A percentile compares a stretch with the other conserved stretches of the same genome.
phyloP scores from a whole-genome alignment of 2,113 vertebrate species.

The Calidris pugnax region DNA sequence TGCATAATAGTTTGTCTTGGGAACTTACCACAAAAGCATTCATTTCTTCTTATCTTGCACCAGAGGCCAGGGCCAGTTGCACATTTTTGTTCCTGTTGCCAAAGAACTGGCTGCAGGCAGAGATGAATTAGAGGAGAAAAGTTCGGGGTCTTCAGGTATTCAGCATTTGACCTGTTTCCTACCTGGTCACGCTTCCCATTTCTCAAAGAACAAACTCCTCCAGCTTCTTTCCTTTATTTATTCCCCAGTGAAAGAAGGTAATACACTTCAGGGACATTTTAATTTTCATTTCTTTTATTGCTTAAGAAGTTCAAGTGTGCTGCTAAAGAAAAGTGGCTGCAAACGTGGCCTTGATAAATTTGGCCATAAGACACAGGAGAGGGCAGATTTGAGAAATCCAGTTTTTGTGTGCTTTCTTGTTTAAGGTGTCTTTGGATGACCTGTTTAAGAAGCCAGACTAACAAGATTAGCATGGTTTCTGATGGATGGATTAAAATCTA shows the following conservation, averaged over 20 bases:
- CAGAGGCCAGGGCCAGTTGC: constrained; percentile 16
- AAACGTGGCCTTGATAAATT: background rate
- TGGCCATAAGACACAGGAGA: background rate
- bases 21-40: constrained; percentile 1
- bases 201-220: background rate
- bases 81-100: background rate
- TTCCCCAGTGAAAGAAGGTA: background rate
- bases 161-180: background rate
- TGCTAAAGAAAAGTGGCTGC: background rate
- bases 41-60: constrained; percentile 35
- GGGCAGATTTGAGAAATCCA: background rate
- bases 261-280: background rate
- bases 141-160: background rate
- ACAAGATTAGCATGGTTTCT: background rate
- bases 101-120: background rate
- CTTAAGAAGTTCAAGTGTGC: background rate
- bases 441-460: background rate
- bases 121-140: background rate
- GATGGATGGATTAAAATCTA: background rate
- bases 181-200: background rate
- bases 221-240: background rate
- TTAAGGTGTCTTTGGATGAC: background rate
- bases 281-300: background rate
- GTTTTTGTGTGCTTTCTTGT: background rate
- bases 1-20: constrained; percentile 35